Percentiles rank a stretch among this genome's conserved stretches.
Evolutionary conservation across 2,113 vertebrate genomes (phyloP).

Genomic region (Tragelaphus buxtoni): DNA sequence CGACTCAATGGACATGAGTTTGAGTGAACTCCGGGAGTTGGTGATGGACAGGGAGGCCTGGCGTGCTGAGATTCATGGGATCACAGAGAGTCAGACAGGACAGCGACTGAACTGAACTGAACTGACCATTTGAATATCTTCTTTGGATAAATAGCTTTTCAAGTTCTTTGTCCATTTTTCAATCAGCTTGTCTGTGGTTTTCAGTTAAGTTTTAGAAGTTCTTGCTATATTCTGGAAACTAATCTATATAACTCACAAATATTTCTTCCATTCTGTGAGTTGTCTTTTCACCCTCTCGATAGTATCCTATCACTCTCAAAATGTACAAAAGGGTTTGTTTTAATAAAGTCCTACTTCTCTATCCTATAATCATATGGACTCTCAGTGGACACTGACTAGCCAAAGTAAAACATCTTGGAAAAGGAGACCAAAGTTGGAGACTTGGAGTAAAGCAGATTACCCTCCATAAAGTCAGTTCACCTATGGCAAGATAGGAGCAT

Average conservation of each 20-base stretch:
- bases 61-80: fast-evolving
- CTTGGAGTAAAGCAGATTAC: neutral
- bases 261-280: neutral
- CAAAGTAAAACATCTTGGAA: neutral
- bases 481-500: neutral
- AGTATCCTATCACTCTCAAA: neutral
- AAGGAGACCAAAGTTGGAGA: neutral
- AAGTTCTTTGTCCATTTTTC: neutral
- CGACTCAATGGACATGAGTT: fast-evolving
- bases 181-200: neutral
- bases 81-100: fast-evolving
- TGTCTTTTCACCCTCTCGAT: neutral
- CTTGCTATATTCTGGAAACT: too few species aligned
- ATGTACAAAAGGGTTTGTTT: neutral
- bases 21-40: too few species aligned
- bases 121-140: neutral
- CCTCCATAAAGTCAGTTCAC: neutral
- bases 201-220: neutral
- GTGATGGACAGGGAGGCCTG: too few species aligned
- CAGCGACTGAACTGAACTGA: too few species aligned
- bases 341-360: neutral
- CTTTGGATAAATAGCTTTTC: neutral
- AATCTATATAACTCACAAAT: neutral
- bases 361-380: neutral
- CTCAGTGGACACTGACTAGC: neutral